These are phyloP conservation scores for Drosophila mayaguana DNA, from an alignment of 2,888 invertebrate species.

Conservation along the genomic window DNA sequence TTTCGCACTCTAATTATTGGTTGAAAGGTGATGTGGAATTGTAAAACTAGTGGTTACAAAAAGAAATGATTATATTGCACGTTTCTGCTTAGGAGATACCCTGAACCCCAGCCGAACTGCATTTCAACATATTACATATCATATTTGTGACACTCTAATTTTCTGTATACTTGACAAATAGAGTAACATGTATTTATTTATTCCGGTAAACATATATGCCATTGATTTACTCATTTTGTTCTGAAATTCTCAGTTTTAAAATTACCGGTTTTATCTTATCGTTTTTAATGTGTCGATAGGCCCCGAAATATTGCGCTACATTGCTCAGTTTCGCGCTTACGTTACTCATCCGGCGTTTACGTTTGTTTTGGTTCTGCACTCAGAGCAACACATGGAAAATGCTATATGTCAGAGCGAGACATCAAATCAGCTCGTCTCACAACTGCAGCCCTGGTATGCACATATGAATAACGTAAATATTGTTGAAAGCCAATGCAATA, in stretches of 20 bases:
- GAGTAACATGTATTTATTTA: neutral
- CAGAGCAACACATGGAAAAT: neutral
- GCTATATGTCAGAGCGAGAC: conserved; percentile 24
- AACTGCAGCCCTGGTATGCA: conserved; percentile 36
- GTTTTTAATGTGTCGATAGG: conserved; percentile 14
- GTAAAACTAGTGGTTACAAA: neutral
- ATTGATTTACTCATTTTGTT: neutral
- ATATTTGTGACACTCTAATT: neutral
- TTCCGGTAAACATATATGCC: neutral
- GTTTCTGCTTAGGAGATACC: too few relatives aligned
- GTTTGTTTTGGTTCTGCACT: conserved; percentile 29
- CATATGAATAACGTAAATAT: conserved; percentile 49
- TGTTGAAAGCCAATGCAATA: conserved; percentile 31
- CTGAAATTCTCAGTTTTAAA: conserved; percentile 6
- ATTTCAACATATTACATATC: too few relatives aligned
- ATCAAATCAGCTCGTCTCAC: neutral
- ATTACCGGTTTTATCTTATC: conserved; percentile 6
- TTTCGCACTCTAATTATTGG: conserved; percentile 36
- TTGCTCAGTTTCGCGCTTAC: conserved; percentile 29
- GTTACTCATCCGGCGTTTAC: conserved; percentile 14
- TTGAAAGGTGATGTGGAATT: neutral
- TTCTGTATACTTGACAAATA: neutral
- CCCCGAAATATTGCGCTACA: conserved; percentile 1
- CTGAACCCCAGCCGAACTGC: neutral
- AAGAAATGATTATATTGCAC: neutral